A percentile compares a stretch with the other conserved stretches of the same genome.
phyloP scores from a whole-genome alignment of 2,888 invertebrate species.

The Nematopogon swammerdamellus region DNA sequence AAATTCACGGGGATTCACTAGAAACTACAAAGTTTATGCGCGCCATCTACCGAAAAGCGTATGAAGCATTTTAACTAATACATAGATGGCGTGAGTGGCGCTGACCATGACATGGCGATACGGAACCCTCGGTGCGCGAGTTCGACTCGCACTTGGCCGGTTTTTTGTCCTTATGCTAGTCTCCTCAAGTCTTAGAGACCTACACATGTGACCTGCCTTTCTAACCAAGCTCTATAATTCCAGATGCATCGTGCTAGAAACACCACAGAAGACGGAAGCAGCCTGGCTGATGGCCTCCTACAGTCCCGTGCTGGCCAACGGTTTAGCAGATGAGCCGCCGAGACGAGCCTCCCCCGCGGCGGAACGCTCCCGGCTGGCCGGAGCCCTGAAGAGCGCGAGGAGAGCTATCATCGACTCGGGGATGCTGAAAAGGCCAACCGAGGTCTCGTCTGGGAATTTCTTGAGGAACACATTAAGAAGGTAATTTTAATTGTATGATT shows the following conservation, averaged over 20 bases:
- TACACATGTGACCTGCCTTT: too few species aligned
- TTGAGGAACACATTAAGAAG: slow-evolving; percentile 83
- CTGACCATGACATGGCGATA: too few species aligned
- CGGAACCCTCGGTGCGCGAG: too few species aligned
- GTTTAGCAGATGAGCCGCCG: slow-evolving; percentile 68
- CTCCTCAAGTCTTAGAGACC: neutral
- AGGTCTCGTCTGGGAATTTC: slow-evolving; percentile 75
- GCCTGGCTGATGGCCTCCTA: slow-evolving; percentile 91
- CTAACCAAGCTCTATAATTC: too few species aligned
- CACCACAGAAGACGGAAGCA: slow-evolving; percentile 85
- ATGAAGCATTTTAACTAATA: too few species aligned
- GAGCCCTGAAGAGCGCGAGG: slow-evolving; percentile 81
- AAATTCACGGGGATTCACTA: neutral
- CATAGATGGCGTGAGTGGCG: too few species aligned
- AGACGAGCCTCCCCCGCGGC: slow-evolving; percentile 72
- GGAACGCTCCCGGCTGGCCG: slow-evolving; percentile 83
- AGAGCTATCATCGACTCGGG: slow-evolving; percentile 81
- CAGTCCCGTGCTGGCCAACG: slow-evolving; percentile 79
- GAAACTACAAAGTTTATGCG: too few species aligned
- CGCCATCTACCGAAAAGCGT: too few species aligned
- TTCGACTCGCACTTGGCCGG: too few species aligned
- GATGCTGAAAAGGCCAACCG: slow-evolving; percentile 77
- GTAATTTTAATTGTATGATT: slow-evolving; percentile 17
- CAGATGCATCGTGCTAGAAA: slow-evolving; percentile 92
- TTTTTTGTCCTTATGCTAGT: too few species aligned